These are phyloP conservation scores for Percopsis omiscomaycus DNA, from an alignment of 2,797 vertebrate genomes.

Conservation along the genomic window DNA sequence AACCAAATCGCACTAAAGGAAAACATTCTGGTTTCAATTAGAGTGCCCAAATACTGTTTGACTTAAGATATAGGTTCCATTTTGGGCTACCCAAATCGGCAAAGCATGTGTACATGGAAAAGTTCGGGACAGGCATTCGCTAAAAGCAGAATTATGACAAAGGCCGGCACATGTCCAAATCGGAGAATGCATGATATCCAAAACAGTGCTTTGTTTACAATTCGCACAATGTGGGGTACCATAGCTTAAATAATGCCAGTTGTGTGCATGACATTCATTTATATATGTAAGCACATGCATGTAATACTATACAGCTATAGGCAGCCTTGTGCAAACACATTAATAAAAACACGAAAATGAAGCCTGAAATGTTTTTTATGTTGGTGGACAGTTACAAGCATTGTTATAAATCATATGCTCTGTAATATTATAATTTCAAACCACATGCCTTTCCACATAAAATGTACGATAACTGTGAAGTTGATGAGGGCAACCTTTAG, in stretches of 20 bases:
- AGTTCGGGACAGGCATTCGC: constrained; percentile 1
- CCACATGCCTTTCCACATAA: neutral
- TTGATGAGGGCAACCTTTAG: constrained; percentile 20
- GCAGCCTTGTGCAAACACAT: constrained; percentile 30
- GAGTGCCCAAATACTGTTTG: constrained; percentile 40
- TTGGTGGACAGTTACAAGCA: no score
- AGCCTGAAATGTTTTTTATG: constrained; percentile 1
- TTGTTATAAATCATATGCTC: neutral
- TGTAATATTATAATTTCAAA: neutral
- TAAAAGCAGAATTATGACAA: constrained; percentile 24
- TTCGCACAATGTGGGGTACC: neutral
- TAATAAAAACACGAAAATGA: constrained; percentile 5
- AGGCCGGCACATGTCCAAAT: constrained; percentile 10
- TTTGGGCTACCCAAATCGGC: constrained; percentile 34
- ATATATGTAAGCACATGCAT: neutral
- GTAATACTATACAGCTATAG: constrained; percentile 14
- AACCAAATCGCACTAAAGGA: constrained; percentile 66
- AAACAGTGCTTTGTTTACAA: constrained; percentile 21
- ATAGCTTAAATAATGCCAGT: constrained; percentile 25
- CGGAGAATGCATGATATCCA: constrained; percentile 10
- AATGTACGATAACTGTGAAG: constrained; percentile 1
- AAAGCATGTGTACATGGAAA: constrained; percentile 39
- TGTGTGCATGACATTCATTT: constrained; percentile 23
- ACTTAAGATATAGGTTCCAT: constrained; percentile 43
- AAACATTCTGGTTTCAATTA: constrained; percentile 70